These are phyloP conservation scores for Mugil cephalus DNA, from an alignment of 2,113 vertebrate genomes.

Conservation along the genomic window DNA sequence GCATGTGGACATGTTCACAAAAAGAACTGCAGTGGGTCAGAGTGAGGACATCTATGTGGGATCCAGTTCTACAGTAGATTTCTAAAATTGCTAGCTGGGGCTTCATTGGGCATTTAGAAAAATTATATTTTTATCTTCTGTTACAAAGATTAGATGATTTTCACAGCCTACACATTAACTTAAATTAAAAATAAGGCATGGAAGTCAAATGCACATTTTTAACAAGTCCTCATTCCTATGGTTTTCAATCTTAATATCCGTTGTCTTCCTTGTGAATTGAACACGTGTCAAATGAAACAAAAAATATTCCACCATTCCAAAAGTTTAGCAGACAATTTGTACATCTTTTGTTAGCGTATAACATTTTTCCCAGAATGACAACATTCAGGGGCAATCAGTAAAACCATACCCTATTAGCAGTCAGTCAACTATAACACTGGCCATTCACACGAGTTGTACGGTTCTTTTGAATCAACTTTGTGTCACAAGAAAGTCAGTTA, in stretches of 20 bases:
- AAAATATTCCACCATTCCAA: no score
- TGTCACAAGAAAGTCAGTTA: neutral
- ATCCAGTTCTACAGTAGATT: constrained; percentile 5
- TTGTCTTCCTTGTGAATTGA: no score
- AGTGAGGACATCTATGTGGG: constrained; percentile 28
- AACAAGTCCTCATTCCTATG: neutral
- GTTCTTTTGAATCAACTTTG: constrained; percentile 23
- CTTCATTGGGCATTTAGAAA: no score
- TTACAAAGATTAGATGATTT: no score
- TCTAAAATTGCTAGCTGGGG: no score
- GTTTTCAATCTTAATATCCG: no score
- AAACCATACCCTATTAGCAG: neutral
- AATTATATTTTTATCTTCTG: no score
- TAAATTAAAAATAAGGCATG: no score
- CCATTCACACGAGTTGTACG: constrained; percentile 8
- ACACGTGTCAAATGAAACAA: no score
- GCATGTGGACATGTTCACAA: constrained; percentile 17
- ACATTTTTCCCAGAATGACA: neutral
- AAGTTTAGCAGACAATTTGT: no score
- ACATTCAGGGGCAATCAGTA: neutral
- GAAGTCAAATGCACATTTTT: neutral
- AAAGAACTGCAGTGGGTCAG: neutral
- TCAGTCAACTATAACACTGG: constrained; percentile 18
- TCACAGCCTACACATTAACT: no score
- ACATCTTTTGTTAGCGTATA: no score